Evolutionary conservation across 2,888 invertebrate species (phyloP), one percentile per base, ranked within the genome.

Genomic region (Sturmia bella): DNA sequence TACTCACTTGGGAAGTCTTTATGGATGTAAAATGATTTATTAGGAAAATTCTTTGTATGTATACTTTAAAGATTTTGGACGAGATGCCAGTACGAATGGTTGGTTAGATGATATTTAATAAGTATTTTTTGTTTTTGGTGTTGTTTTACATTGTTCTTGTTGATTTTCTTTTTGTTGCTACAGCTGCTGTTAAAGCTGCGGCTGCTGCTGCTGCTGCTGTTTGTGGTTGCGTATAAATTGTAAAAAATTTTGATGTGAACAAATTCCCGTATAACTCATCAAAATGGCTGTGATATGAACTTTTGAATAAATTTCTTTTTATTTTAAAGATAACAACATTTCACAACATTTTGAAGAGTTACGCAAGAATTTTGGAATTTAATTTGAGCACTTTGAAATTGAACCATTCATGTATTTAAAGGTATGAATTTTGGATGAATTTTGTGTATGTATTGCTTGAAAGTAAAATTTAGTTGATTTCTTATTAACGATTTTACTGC

Each of bases 261-360:
- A 37, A 76, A 45, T 69, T 84, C 87, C 68, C 84, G 86, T 87
- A 85, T 85, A 90, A 90, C 90, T 90, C 90, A 90, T 90, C 90
- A 90, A 90, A 90, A 90, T 90, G 90, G 90, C 90, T 90, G 90
- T 90, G 90, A 90, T 90, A 90, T 90, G 90, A 88, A 84, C 83
- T 78, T 66, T 59, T 48, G 43, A 76, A 59, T 43, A 81, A 73
- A 76, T 83, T 86, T 86, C 69, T 56, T 70, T 45, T 85, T 69
- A 52, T 69, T 45, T 64, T 54, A 41, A 82, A 85, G 56, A 72
- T 75, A 54, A 74, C 54, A 78, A 89, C 90, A 90, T 89, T 89
- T 90, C 90, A 90, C 90, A 90, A 87, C 90, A 88, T 89, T 87
- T 90, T 90, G 89, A 90, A 86, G 90, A 89, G 90, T 88, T 88